Conservation (phyloP, 2,888 invertebrate species). For the Andrena bicolor region DNA sequence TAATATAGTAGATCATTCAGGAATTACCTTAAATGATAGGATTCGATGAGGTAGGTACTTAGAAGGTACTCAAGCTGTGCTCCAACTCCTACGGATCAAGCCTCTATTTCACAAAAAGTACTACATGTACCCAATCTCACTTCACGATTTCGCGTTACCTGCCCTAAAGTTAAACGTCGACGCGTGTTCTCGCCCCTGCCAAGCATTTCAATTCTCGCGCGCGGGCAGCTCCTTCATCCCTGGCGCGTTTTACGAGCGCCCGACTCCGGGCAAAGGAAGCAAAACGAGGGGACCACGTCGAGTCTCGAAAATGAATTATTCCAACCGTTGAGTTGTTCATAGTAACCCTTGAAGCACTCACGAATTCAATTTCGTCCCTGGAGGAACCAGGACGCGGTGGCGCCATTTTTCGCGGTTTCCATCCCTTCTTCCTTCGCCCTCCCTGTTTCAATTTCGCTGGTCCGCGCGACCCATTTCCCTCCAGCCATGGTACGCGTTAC, state of each 20-base stretch:
- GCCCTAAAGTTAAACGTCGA: background rate
- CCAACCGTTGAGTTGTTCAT: constrained; percentile 55
- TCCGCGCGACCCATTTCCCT: constrained; percentile 1
- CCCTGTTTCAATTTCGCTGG: constrained; percentile 12
- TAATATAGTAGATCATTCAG: too few species aligned
- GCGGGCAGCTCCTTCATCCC: background rate
- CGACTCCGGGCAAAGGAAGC: background rate
- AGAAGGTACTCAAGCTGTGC: too few species aligned
- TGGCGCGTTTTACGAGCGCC: constrained; percentile 8
- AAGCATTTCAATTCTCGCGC: constrained; percentile 1
- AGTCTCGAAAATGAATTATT: constrained; percentile 20
- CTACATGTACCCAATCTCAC: constrained; percentile 1
- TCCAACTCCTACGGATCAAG: too few species aligned
- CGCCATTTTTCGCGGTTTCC: constrained; percentile 42
- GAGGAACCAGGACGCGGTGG: constrained; percentile 20
- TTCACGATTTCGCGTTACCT: background rate
- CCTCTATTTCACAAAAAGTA: background rate
- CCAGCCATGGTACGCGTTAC: constrained; percentile 1
- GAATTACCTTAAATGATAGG: too few species aligned
- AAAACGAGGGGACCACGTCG: background rate
- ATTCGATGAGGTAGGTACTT: too few species aligned
- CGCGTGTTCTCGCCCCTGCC: background rate
- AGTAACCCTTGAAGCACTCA: constrained; percentile 27
- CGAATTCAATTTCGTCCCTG: constrained; percentile 59
- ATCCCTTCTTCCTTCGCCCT: constrained; percentile 9